Evolutionary conservation across 2,888 invertebrate genomes (phyloP).

Genomic region (Lycophotia porphyrea): DNA sequence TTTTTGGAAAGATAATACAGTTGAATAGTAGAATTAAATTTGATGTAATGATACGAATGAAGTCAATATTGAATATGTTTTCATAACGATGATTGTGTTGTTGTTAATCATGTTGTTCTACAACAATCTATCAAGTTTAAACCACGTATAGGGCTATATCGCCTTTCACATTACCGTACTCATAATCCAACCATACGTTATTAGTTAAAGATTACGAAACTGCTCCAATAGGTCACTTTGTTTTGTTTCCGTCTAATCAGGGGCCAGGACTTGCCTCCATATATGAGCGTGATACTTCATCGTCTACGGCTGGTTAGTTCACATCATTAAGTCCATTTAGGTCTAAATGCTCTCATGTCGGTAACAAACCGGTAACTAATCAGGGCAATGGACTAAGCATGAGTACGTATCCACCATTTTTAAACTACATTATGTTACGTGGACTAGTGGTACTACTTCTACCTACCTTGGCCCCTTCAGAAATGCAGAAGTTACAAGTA

Average conservation of each 20-base stretch:
- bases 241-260: slow-evolving; percentile 54
- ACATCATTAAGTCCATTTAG: slow-evolving; percentile 57
- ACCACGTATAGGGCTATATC: neutral
- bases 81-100: no score
- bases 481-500: neutral
- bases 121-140: neutral
- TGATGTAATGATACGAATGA: neutral
- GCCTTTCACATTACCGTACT: slow-evolving; percentile 21
- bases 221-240: slow-evolving; percentile 26
- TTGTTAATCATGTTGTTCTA: neutral
- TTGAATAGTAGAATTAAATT: slow-evolving; percentile 1
- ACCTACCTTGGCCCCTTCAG: neutral
- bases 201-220: slow-evolving; percentile 50
- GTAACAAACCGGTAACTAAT: slow-evolving; percentile 34
- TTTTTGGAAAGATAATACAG: slow-evolving; percentile 6
- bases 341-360: slow-evolving; percentile 39
- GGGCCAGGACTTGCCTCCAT: slow-evolving; percentile 34
- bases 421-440: neutral
- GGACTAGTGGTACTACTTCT: neutral
- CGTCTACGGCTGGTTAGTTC: slow-evolving; percentile 39
- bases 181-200: slow-evolving; percentile 34
- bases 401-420: slow-evolving; percentile 13
- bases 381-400: slow-evolving; percentile 7
- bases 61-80: neutral
- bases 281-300: slow-evolving; percentile 54